Percentiles rank a stretch among this genome's conserved stretches.
phyloP scores from a whole-genome alignment of 1,140 invertebrate species.

The Drosophila athabasca region DNA sequence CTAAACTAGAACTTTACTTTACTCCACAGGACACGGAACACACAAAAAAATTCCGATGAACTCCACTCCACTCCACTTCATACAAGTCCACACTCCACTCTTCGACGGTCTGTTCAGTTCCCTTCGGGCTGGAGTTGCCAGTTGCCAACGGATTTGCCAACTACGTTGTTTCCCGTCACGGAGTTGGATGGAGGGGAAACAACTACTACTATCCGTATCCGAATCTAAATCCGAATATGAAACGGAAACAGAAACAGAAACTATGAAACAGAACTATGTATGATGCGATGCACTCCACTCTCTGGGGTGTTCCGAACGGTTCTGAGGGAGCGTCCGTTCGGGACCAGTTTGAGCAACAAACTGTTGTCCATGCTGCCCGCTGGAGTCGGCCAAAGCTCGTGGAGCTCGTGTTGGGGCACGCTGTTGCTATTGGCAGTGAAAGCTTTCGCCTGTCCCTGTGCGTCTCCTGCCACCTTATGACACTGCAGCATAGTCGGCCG shows the following conservation, averaged over 20 bases:
- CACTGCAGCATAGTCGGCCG: conserved; percentile 26
- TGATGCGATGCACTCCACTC: neutral
- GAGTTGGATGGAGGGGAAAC: conserved; percentile 18
- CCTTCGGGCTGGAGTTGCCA: conserved; percentile 11
- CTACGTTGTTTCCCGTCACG: neutral
- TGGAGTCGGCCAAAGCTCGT: conserved; percentile 66
- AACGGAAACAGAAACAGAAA: neutral
- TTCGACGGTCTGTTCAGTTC: neutral
- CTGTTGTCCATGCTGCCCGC: conserved; percentile 56
- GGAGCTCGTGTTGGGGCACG: conserved; percentile 62
- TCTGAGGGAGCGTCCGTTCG: conserved; percentile 63
- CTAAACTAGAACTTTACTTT: conserved; percentile 21
- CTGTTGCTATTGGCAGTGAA: conserved; percentile 62
- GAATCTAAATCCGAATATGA: conserved; percentile 35
- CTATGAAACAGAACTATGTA: neutral
- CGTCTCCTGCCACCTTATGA: neutral
- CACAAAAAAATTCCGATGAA: conserved; percentile 20
- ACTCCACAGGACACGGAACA: conserved; percentile 17
- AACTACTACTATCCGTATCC: conserved; percentile 18
- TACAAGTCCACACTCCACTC: conserved; percentile 3
- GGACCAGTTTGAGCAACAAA: conserved; percentile 74
- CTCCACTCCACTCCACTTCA: conserved; percentile 12
- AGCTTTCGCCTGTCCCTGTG: conserved; percentile 20
- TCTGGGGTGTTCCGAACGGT: conserved; percentile 18
- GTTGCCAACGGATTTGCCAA: conserved; percentile 1